Conservation (phyloP, 2,113 vertebrate species). For the Myrmophylax atrothorax region DNA sequence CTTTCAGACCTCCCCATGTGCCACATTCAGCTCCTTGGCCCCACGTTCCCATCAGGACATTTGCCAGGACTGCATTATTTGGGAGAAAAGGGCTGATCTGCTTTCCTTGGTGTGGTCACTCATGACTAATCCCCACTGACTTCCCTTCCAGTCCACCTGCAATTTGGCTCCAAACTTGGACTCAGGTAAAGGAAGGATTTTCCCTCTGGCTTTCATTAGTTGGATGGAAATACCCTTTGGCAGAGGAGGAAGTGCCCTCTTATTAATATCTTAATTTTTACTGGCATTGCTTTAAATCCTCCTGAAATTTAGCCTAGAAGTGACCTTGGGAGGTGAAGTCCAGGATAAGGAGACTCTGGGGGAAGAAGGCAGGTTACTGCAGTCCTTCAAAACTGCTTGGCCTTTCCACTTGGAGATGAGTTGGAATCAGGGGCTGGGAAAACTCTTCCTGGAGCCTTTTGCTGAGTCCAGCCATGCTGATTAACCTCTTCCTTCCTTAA, state of each 20-base stretch:
- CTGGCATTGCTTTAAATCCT: background rate
- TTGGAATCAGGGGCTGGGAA: background rate
- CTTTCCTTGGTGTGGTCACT: background rate
- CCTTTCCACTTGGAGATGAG: background rate
- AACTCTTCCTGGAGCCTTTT: background rate
- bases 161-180: background rate
- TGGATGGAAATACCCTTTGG: background rate
- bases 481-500: background rate
- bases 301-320: background rate
- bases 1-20: fast-evolving
- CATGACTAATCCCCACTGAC: background rate
- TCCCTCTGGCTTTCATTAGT: background rate
- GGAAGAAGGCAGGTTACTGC: fast-evolving
- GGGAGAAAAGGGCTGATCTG: background rate
- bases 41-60: fast-evolving
- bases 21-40: background rate
- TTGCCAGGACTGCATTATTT: fast-evolving
- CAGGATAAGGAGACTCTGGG: background rate
- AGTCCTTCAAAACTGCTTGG: background rate
- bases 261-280: background rate
- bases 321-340: background rate
- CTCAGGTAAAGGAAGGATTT: background rate
- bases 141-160: background rate
- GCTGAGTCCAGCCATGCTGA: background rate
- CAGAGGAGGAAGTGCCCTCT: background rate